Percentiles rank a stretch among this genome's conserved stretches.
These are phyloP conservation scores for Pardosa pseudoannulata DNA, from an alignment of 2,888 invertebrate genomes.

Conservation along the genomic window DNA sequence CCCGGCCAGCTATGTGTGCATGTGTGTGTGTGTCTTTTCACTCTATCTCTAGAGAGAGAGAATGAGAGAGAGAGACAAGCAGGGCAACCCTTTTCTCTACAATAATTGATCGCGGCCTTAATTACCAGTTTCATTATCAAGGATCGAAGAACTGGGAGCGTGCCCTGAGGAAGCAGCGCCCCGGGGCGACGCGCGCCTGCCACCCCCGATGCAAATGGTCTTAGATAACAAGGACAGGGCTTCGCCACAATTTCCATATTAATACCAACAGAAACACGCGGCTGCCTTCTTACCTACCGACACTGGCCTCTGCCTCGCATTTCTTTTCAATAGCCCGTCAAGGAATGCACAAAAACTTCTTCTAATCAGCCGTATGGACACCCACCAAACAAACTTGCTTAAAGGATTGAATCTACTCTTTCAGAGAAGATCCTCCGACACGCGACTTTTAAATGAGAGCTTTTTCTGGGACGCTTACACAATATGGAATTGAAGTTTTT, in stretches of 20 bases:
- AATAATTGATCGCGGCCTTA: conserved; percentile 73
- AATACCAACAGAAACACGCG: conserved; percentile 42
- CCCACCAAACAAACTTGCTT: too few species aligned
- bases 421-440: too few species aligned
- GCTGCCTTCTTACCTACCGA: background rate
- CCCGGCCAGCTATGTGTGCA: conserved; percentile 23
- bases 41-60: background rate
- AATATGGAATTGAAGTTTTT: too few species aligned
- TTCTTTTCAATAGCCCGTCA: background rate
- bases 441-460: too few species aligned
- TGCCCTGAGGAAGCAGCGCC: conserved; percentile 65
- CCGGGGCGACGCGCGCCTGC: conserved; percentile 39
- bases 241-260: conserved; percentile 72
- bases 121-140: conserved; percentile 74
- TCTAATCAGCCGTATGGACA: background rate
- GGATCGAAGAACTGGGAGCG: conserved; percentile 73
- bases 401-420: too few species aligned
- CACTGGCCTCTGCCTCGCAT: background rate
- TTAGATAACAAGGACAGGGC: conserved; percentile 68
- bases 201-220: conserved; percentile 68
- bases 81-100: conserved; percentile 70
- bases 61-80: conserved; percentile 60
- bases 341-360: background rate
- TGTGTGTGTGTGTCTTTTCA: conserved; percentile 59
- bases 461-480: too few species aligned